Conservation (phyloP, 2,113 vertebrate genomes). For the Thalassoma bifasciatum region DNA sequence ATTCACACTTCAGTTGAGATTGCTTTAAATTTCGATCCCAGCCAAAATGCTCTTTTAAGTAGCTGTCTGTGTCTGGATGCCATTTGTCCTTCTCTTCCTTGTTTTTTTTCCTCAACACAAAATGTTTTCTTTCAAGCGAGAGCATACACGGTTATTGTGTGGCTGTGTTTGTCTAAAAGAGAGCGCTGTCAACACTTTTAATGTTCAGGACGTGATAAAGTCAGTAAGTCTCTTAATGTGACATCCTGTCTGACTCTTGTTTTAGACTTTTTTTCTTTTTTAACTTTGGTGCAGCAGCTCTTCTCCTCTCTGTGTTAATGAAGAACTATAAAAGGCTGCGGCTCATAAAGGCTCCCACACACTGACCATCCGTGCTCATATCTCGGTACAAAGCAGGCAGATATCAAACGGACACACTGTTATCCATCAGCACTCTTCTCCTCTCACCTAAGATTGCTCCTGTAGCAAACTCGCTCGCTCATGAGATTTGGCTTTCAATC, state of each 20-base stretch:
- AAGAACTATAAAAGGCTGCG: neutral
- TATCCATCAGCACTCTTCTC: slow-evolving; percentile 6
- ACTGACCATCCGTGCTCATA: neutral
- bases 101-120: neutral
- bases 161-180: slow-evolving; percentile 24
- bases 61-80: slow-evolving; percentile 55
- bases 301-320: neutral
- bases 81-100: slow-evolving; percentile 37
- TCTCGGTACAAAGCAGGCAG: neutral
- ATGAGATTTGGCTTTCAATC: slow-evolving; percentile 57
- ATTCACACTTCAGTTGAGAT: slow-evolving; percentile 74
- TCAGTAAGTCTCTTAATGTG: slow-evolving; percentile 36
- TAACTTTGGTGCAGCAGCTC: neutral
- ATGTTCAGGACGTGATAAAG: slow-evolving; percentile 25
- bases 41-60: slow-evolving; percentile 69
- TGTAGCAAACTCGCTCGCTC: slow-evolving; percentile 24
- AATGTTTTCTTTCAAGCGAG: slow-evolving; percentile 51
- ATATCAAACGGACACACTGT: slow-evolving; percentile 29
- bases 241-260: neutral
- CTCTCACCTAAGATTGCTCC: slow-evolving; percentile 45
- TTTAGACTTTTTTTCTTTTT: neutral
- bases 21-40: slow-evolving; percentile 69
- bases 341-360: neutral
- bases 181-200: slow-evolving; percentile 30
- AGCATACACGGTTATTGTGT: slow-evolving; percentile 34